Evolutionary conservation across 2,888 invertebrate species (phyloP).

Genomic region (Hemicrepidius hirtus): DNA sequence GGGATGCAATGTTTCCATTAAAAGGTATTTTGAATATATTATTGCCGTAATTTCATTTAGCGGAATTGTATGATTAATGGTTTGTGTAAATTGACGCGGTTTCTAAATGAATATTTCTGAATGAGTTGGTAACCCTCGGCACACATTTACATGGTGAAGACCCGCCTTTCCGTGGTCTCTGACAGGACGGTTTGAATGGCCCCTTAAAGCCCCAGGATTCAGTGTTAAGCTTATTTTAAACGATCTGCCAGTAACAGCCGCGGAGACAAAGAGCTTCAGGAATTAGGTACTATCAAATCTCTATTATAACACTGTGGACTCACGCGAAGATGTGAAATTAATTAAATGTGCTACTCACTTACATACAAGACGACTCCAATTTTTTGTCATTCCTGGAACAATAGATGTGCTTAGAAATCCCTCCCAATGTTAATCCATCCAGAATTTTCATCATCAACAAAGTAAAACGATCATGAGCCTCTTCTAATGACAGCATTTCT

Average conservation of each 20-base stretch:
- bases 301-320: slow-evolving; percentile 50
- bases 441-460: too few relatives aligned
- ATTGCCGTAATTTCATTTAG: slow-evolving; percentile 58
- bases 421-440: too few relatives aligned
- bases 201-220: slow-evolving; percentile 56
- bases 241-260: slow-evolving; percentile 60
- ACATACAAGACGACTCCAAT: not conserved
- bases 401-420: not conserved
- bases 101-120: slow-evolving; percentile 59
- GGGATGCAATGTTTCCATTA: slow-evolving; percentile 57
- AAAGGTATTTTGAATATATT: slow-evolving; percentile 60
- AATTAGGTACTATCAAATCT: slow-evolving; percentile 57
- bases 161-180: slow-evolving; percentile 56
- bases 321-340: slow-evolving; percentile 47
- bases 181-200: slow-evolving; percentile 58
- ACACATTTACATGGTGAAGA: slow-evolving; percentile 55
- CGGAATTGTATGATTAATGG: slow-evolving; percentile 59
- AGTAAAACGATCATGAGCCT: too few relatives aligned
- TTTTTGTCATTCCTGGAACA: not conserved
- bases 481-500: too few relatives aligned
- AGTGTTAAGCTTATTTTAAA: slow-evolving; percentile 61
- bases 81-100: slow-evolving; percentile 59
- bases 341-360: slow-evolving; percentile 36
- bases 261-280: slow-evolving; percentile 55
- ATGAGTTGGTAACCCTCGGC: slow-evolving; percentile 54